These are phyloP conservation scores for Drosophila funebris DNA, from an alignment of 1,140 invertebrate genomes.

Conservation along the genomic window DNA sequence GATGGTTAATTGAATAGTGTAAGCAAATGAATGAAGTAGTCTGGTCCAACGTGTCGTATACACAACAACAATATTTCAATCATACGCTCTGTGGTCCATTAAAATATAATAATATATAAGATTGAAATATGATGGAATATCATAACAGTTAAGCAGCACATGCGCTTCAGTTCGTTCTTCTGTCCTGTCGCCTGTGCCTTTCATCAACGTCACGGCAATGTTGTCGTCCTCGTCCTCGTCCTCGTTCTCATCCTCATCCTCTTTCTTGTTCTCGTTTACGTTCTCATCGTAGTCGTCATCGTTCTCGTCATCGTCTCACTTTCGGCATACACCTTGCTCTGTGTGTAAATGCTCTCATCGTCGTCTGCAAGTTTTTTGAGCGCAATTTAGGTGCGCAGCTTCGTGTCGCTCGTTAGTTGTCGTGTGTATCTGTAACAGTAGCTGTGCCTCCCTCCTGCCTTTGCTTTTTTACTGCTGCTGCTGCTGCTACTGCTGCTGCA, in stretches of 20 bases:
- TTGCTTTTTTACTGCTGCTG: constrained; percentile 34
- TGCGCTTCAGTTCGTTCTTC: constrained; percentile 20
- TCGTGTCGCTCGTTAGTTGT: constrained; percentile 70
- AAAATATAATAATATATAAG: not conserved
- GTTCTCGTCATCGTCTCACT: constrained; percentile 55
- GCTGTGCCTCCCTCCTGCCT: constrained; percentile 27
- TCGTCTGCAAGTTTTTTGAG: constrained; percentile 68
- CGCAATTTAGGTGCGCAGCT: constrained; percentile 71
- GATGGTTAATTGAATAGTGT: too few species aligned
- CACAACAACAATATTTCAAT: not conserved
- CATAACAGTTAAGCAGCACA: constrained; percentile 31
- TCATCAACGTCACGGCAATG: constrained; percentile 53
- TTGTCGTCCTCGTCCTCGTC: too few species aligned
- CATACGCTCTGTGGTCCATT: not conserved
- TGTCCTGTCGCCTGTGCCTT: too few species aligned
- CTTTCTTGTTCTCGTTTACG: too few species aligned
- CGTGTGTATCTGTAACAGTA: constrained; percentile 46
- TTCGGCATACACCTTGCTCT: constrained; percentile 68
- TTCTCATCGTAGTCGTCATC: constrained; percentile 45
- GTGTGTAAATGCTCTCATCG: constrained; percentile 53
- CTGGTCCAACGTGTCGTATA: not conserved
- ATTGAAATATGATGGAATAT: constrained; percentile 2
- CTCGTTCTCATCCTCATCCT: constrained; percentile 56
- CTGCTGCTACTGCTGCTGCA: too few species aligned
- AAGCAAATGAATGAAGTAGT: not conserved